These are phyloP conservation scores for Loris lydekkerianus DNA, from an alignment of 2,797 vertebrate genomes.

Conservation along the genomic window DNA sequence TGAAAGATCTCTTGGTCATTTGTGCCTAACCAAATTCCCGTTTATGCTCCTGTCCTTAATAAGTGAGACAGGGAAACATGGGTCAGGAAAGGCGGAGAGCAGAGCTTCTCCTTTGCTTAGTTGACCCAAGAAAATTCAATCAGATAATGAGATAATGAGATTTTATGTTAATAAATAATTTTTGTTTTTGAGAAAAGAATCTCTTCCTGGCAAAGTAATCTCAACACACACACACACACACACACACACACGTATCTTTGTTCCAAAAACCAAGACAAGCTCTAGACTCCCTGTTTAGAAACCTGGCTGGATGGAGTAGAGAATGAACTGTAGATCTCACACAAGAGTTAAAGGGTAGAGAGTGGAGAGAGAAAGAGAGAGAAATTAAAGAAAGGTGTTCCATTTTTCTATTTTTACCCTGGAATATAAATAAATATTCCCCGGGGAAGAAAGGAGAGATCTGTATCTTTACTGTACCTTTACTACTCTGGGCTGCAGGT, in stretches of 20 bases:
- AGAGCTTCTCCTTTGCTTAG: neutral
- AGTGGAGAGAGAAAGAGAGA: neutral
- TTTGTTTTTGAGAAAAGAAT: neutral
- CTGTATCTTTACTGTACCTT: no score
- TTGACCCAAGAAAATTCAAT: neutral
- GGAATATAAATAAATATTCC: neutral
- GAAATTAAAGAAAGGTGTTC: neutral
- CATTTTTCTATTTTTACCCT: neutral
- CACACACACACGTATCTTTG: neutral
- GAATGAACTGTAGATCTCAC: neutral
- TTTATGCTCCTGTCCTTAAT: neutral
- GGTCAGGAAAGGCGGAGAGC: neutral
- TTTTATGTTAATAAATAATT: neutral
- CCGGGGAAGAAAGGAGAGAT: neutral
- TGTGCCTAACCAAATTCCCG: neutral
- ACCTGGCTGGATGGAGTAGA: neutral
- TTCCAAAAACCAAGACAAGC: neutral
- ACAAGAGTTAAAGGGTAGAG: neutral
- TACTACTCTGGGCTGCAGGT: rapidly evolving
- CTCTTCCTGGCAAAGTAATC: neutral
- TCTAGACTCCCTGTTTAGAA: neutral
- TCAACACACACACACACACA: neutral
- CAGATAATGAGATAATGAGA: neutral
- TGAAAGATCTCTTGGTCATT: neutral
- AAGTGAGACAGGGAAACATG: neutral